Base-by-base conservation (phyloP, 2,888 invertebrate genomes). In the Dynastes hyllus region DNA sequence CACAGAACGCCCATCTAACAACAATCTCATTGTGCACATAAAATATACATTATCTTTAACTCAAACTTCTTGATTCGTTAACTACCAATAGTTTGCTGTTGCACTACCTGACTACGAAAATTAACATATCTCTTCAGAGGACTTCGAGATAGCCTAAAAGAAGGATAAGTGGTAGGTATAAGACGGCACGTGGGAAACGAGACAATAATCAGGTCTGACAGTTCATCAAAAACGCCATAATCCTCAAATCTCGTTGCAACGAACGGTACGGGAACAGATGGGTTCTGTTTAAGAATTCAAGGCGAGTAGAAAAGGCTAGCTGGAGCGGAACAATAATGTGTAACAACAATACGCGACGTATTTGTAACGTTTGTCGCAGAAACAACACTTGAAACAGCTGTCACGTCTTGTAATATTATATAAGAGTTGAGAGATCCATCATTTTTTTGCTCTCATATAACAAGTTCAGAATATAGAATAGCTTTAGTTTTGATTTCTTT, bases 141-240 rank as follows among this genome's bases (percentile, higher is more conserved):
- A 11, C 11, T 45, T 8, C 45, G 11, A 45, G 45, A 11, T 45
- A 11, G 8, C 8, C 8, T 63, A 29, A 32, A 63, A 63, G 32
- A 13, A 29, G 16, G 22, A 73, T 40, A 37, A 73, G 22, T 61
- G 16, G 58, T 58, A 27, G 71, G 58, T 73, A 73, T 32, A 40
- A 73, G 73, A 53, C 51, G 79, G 79, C 79, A 76, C 79, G 79
- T 76, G 79, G 66, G 76, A 79, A 79, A 50, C 66, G 50, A 58
- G 58, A 76, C 79, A 69, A 67, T 76, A 40, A 79, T 69, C 69
- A 69, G 45, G 16, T 45, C 69, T 79, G 79, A 79, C 79, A 79
- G 79, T 76, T 76, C 79, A 76, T 79, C 79, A 79, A 79, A 79
- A 79, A 61, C 58, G 37, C 75, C 69, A 51, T 78, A 78, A 78